Evolutionary conservation across 2,797 vertebrate species (phyloP).

Genomic region (Pseudopleuronectes americanus): DNA sequence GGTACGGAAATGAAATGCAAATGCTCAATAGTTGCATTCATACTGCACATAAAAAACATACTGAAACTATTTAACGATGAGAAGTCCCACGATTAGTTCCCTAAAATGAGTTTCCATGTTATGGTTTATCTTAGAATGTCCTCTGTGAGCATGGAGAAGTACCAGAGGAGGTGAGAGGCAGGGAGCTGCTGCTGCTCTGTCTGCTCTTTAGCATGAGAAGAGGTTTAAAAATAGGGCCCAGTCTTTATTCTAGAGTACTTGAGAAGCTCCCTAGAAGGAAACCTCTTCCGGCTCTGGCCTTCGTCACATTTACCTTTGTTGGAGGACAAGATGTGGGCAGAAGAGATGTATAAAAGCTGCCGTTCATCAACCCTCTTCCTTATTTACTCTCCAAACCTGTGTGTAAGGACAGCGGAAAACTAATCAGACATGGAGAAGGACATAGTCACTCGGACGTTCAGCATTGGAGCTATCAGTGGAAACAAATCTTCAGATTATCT

Average conservation of each 20-base stretch:
- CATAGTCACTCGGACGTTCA: slow-evolving; percentile 73
- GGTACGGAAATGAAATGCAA: too few species aligned
- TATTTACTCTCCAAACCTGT: slow-evolving; percentile 8
- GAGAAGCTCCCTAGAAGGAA: slow-evolving; percentile 52
- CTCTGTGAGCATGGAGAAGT: background rate
- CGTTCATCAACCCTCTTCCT: background rate
- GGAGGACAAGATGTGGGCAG: slow-evolving; percentile 19
- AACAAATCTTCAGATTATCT: slow-evolving; percentile 45
- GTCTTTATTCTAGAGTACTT: slow-evolving; percentile 35
- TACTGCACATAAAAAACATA: background rate
- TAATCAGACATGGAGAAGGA: slow-evolving; percentile 66
- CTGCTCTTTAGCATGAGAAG: slow-evolving; percentile 68
- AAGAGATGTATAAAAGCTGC: slow-evolving; percentile 69
- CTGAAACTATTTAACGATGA: background rate
- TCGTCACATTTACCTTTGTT: slow-evolving; percentile 59
- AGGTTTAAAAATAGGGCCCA: slow-evolving; percentile 32
- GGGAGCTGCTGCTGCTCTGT: slow-evolving; percentile 10
- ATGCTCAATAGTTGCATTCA: too few species aligned
- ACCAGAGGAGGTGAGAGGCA: background rate
- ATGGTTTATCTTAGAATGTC: background rate
- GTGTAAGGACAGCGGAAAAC: slow-evolving; percentile 5
- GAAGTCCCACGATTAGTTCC: background rate
- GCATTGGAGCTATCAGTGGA: slow-evolving; percentile 65
- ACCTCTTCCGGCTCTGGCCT: slow-evolving; percentile 58
- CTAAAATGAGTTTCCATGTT: background rate